Evolutionary conservation across 2,113 vertebrate species (phyloP).

Genomic region (Actenoides lindsayi): DNA sequence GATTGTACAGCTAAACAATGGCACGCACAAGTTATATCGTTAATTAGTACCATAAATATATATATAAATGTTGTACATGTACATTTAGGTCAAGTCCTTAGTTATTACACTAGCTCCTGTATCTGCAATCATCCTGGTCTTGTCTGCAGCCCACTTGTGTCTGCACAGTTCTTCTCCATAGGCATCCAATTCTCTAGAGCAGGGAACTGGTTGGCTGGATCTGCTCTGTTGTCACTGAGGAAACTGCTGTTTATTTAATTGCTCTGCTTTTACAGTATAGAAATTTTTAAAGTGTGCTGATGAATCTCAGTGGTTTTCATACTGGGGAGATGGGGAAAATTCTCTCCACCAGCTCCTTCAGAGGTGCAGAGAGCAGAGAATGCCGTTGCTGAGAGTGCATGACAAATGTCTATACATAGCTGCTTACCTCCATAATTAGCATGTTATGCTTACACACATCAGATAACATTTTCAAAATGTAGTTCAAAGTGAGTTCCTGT

Average conservation of each 20-base stretch:
- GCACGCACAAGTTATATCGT: not conserved
- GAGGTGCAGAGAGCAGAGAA: not conserved
- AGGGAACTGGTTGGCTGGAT: not conserved
- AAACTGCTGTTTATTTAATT: not conserved
- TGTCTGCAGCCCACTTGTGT: not conserved
- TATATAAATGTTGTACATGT: not conserved
- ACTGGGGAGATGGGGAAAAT: not conserved
- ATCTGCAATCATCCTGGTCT: not conserved
- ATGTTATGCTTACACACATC: constrained; percentile 3
- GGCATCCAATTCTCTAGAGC: not conserved
- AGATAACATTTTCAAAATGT: constrained; percentile 45
- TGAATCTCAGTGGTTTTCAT: not conserved
- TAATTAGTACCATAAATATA: not conserved
- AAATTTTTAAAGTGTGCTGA: not conserved
- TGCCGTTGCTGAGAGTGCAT: not conserved
- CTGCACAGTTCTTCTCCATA: not conserved
- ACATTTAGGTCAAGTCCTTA: not conserved
- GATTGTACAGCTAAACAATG: not conserved
- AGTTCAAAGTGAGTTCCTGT: constrained; percentile 43
- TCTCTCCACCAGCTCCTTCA: not conserved
- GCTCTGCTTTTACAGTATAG: not conserved
- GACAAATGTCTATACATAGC: not conserved
- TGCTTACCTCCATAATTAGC: constrained; percentile 20
- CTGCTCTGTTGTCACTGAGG: not conserved
- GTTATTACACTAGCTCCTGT: not conserved